phyloP scores from a whole-genome alignment of 2,888 invertebrate genomes.

The Pemphredon lugubris region DNA sequence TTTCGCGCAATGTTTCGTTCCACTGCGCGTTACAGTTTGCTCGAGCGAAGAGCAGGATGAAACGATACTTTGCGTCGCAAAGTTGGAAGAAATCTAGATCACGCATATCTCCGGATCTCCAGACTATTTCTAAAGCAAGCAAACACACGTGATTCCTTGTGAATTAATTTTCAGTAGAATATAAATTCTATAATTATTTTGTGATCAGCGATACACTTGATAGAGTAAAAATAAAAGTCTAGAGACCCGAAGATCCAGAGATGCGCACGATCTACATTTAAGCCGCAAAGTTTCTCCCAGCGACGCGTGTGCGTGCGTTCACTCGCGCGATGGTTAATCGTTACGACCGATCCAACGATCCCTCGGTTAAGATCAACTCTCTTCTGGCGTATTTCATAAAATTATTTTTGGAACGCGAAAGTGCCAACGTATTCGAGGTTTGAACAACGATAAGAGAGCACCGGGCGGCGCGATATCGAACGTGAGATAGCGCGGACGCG shows the following conservation, averaged over 20 bases:
- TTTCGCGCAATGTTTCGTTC: slow-evolving; percentile 22
- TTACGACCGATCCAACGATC: slow-evolving; percentile 36
- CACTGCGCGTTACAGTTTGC: slow-evolving; percentile 49
- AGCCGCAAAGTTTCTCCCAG: slow-evolving; percentile 30
- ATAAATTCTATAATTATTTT: no score
- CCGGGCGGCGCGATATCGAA: slow-evolving; percentile 15
- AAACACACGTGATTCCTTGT: no score
- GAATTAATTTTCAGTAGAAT: no score
- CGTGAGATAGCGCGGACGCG: slow-evolving; percentile 19
- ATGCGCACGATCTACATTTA: no score
- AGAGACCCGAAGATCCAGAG: no score
- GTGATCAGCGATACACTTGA: no score
- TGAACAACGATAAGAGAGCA: slow-evolving; percentile 27
- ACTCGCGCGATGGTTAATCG: slow-evolving; percentile 56
- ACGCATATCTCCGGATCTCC: no score
- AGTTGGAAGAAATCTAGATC: no score
- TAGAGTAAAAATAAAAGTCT: no score
- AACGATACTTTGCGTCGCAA: slow-evolving; percentile 28
- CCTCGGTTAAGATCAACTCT: slow-evolving; percentile 45
- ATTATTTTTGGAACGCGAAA: neutral
- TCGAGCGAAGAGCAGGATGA: slow-evolving; percentile 14
- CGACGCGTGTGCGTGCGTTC: slow-evolving; percentile 38
- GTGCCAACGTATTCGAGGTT: slow-evolving; percentile 25
- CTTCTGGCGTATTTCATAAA: slow-evolving; percentile 1
- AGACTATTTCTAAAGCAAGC: no score